A percentile compares a stretch with the other conserved stretches of the same genome.
phyloP scores from a whole-genome alignment of 2,113 vertebrate genomes.

The Rhinichthys klamathensis region DNA sequence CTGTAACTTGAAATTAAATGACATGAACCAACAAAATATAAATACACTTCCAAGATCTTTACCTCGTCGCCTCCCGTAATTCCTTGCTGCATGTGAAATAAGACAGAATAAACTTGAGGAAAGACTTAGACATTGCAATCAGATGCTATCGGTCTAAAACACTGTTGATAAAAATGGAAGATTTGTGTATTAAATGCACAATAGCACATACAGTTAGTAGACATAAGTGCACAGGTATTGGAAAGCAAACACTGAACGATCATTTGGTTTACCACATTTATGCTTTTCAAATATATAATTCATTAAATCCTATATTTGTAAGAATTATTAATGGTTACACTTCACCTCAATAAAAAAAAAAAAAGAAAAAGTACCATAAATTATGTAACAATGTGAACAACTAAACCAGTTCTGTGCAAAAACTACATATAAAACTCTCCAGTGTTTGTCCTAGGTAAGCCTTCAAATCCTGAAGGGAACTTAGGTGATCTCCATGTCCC shows the following conservation, averaged over 20 bases:
- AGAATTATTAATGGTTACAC: neutral
- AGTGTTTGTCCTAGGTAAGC: constrained; percentile 37
- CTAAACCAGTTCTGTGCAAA: neutral
- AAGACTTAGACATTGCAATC: neutral
- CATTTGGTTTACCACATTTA: neutral
- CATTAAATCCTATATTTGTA: neutral
- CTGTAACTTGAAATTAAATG: constrained; percentile 22
- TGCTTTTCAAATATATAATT: neutral
- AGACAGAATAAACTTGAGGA: constrained; percentile 69
- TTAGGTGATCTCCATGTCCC: neutral
- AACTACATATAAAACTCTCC: constrained; percentile 14
- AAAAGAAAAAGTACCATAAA: too few relatives aligned
- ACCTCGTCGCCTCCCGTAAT: constrained; percentile 99
- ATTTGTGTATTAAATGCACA: neutral
- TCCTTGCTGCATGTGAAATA: constrained; percentile 99
- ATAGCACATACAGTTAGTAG: neutral
- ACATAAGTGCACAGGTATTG: neutral
- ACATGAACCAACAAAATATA: constrained; percentile 33
- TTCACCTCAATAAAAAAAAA: neutral
- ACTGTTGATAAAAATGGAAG: neutral
- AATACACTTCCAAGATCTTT: constrained; percentile 69
- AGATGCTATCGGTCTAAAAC: neutral
- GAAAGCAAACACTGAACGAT: neutral
- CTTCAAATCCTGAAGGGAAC: constrained; percentile 37
- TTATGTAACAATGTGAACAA: constrained; percentile 18